Conservation (phyloP, 64 coral and sea anemone species). For the Astreopora myriophthalma region DNA sequence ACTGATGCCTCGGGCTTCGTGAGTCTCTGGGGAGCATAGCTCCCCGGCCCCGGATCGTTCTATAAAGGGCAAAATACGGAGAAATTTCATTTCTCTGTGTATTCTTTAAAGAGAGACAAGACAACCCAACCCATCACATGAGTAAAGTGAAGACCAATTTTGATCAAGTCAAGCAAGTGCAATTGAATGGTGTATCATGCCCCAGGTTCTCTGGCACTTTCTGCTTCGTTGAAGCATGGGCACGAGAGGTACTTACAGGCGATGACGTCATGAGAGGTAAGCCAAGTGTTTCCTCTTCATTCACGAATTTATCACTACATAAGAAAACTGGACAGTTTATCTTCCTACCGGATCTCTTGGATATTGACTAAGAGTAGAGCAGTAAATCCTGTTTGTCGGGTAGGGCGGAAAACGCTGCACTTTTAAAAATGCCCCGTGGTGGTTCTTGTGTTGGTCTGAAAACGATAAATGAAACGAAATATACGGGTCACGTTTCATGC, state of each 20-base stretch:
- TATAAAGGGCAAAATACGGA: not conserved
- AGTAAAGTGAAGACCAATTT: too few relatives aligned
- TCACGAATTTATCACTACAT: not conserved
- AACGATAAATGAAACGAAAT: not conserved
- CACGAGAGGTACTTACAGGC: too few relatives aligned
- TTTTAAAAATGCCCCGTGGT: constrained; percentile 92
- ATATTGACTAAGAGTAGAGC: constrained; percentile 91
- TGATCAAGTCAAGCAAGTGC: too few relatives aligned
- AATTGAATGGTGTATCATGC: too few relatives aligned
- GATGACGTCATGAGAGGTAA: too few relatives aligned
- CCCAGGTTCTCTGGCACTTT: too few relatives aligned
- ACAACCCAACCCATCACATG: too few relatives aligned
- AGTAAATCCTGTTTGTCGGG: constrained; percentile 96
- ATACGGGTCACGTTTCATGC: not conserved
- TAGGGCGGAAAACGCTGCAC: constrained; percentile 80
- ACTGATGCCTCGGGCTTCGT: constrained; percentile 66
- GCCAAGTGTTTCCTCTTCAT: too few relatives aligned
- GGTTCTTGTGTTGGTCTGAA: constrained; percentile 77
- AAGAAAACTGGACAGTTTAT: not conserved
- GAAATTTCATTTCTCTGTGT: too few relatives aligned
- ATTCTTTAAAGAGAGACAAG: too few relatives aligned
- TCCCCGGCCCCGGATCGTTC: constrained; percentile 85
- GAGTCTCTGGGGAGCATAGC: constrained; percentile 71
- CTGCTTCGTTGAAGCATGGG: too few relatives aligned
- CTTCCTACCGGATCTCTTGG: constrained; percentile 79